Conservation (phyloP, 2,113 vertebrate species). For the Mus spicilegus region DNA sequence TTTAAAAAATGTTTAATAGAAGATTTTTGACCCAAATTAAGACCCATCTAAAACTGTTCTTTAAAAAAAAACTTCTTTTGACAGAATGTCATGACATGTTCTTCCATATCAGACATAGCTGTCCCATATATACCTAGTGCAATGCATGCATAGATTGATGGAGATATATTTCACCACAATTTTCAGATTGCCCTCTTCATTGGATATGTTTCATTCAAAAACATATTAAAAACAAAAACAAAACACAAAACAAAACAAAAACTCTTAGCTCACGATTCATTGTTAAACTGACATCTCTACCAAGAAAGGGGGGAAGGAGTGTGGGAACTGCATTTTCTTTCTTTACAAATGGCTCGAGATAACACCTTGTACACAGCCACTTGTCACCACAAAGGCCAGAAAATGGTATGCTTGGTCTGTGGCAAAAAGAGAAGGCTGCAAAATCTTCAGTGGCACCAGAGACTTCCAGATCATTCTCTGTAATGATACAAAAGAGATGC, state of each 20-base stretch:
- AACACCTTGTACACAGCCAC: neutral
- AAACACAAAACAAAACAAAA: neutral
- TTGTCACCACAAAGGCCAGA: neutral
- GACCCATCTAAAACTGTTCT: neutral
- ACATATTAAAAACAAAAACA: neutral
- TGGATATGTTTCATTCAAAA: neutral
- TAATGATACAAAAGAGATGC: neutral
- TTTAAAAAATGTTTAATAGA: neutral
- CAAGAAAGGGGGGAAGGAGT: neutral
- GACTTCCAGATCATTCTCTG: neutral
- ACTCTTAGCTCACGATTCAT: neutral
- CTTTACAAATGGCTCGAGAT: neutral
- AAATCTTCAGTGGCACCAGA: neutral
- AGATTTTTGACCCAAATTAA: slow-evolving; percentile 12
- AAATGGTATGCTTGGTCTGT: neutral
- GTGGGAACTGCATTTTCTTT: neutral
- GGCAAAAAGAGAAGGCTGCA: neutral
- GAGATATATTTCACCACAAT: neutral
- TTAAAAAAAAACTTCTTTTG: neutral
- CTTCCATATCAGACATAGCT: neutral
- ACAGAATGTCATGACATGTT: neutral
- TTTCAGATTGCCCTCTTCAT: slow-evolving; percentile 11
- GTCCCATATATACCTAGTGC: neutral
- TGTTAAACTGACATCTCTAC: neutral
- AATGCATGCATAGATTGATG: neutral